These are phyloP conservation scores for Macrotis lagotis DNA, from an alignment of 2,113 vertebrate genomes.

Conservation along the genomic window DNA sequence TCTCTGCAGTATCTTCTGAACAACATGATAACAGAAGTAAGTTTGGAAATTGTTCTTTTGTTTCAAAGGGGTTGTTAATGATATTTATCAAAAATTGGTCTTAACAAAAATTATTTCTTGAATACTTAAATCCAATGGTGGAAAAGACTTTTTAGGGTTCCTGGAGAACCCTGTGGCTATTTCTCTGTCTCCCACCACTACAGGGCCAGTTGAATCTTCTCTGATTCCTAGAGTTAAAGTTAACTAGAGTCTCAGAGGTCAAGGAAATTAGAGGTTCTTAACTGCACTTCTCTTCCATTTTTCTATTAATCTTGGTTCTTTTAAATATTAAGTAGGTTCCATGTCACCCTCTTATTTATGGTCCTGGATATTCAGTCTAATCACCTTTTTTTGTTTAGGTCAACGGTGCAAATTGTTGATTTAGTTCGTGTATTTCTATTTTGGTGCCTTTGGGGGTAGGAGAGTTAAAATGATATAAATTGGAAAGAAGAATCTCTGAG, in stretches of 20 bases:
- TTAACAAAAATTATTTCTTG: accelerated
- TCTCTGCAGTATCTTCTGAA: slow-evolving; percentile 82
- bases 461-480: not conserved
- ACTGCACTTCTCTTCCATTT: not conserved
- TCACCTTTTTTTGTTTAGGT: not conserved
- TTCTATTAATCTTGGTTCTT: not conserved
- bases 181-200: not conserved
- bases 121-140: not conserved
- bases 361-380: not conserved
- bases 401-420: not conserved
- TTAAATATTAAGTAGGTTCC: not conserved
- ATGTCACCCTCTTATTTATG: not conserved
- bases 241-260: not conserved
- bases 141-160: not conserved
- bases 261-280: not conserved
- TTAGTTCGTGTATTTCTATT: not conserved
- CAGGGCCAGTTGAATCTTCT: not conserved
- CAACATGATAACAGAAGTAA: slow-evolving; percentile 81
- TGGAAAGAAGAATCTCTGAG: not conserved
- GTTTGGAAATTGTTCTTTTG: not conserved
- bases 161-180: not conserved
- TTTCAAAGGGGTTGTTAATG: not conserved
- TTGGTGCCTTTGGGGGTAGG: not conserved
- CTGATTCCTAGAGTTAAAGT: not conserved
- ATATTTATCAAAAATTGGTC: not conserved